Evolutionary conservation across 1,140 invertebrate species (phyloP).

Genomic region (Drosophila pruinosa): DNA sequence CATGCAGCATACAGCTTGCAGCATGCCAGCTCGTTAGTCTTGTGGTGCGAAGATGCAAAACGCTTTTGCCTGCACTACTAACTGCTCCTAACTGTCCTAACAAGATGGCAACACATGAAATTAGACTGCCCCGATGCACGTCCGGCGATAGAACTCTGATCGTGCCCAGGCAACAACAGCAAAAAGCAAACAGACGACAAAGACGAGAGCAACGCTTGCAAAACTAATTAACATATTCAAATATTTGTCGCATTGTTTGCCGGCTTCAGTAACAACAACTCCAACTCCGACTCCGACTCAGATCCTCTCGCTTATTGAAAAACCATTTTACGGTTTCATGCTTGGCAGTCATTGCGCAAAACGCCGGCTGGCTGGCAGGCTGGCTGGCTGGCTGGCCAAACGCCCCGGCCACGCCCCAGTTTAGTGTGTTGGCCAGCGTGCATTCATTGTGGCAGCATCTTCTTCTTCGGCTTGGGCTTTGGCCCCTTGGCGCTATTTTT

Average conservation of each 20-base stretch:
- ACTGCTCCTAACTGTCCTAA: constrained; percentile 58
- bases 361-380: constrained; percentile 2
- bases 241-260: constrained; percentile 78
- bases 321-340: constrained; percentile 80
- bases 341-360: constrained; percentile 65
- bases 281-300: not conserved
- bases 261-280: constrained; percentile 19
- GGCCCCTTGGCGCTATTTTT: constrained; percentile 77
- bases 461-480: constrained; percentile 25
- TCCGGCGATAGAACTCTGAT: constrained; percentile 72
- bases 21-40: constrained; percentile 57
- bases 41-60: constrained; percentile 75
- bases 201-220: constrained; percentile 20
- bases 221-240: constrained; percentile 80
- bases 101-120: constrained; percentile 79
- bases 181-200: constrained; percentile 42
- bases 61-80: constrained; percentile 45
- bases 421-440: constrained; percentile 35
- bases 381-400: constrained; percentile 5
- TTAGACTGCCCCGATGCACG: constrained; percentile 78
- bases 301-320: constrained; percentile 70
- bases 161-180: constrained; percentile 55
- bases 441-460: constrained; percentile 1
- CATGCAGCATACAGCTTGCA: not conserved
- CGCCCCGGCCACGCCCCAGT: constrained; percentile 56